Evolutionary conservation across 2,888 invertebrate genomes (phyloP), one percentile per base, ranked within the genome.

Genomic region (Catonia carolina): DNA sequence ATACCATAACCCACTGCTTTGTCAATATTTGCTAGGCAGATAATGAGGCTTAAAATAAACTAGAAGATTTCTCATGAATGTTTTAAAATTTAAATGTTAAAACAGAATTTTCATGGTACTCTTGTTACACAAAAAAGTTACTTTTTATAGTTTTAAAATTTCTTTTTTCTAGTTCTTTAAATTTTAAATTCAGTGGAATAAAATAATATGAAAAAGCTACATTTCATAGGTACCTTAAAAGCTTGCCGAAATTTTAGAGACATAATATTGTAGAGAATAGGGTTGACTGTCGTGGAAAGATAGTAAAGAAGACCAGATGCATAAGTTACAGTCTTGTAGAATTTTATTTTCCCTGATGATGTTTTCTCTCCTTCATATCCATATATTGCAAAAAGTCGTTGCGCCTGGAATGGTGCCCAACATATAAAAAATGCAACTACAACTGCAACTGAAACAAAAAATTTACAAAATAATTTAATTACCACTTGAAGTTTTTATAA

Each of bases 241-340:
- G 66, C 65, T 20, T 64, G 87, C 48, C 94, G 80, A 71, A 94
- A 96, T 72, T 94, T 94, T 72, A 90, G 84, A 12, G 93, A 94
- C 93, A 96, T 92, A 55, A 93, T 87, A 73, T 94, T 90, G 75
- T 96, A 96, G 31, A 95, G 80, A 62, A 95, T 80, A 0, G 96
- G 95, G 73, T 96, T 96, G 69, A 95, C 86, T 67, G 90, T 91
- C 10, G 95, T 91, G 7, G 93, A 93, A 65, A 94, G 73, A 73
- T 91, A 96, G 77, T 94, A 95, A 60, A 93, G 81, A 0, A 95
- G 82, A 0, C 95, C 95, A 1, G 92, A 93, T 39, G 84, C 77
- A 71, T 93, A 90, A 3, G 86, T 89, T 56, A 90, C 75, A 53
- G 82, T 75, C 56, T 79, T 77, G 72, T 86, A 87, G 4, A 83